phyloP scores from a whole-genome alignment of 2,113 vertebrate genomes.

The Xiphophorus hellerii region DNA sequence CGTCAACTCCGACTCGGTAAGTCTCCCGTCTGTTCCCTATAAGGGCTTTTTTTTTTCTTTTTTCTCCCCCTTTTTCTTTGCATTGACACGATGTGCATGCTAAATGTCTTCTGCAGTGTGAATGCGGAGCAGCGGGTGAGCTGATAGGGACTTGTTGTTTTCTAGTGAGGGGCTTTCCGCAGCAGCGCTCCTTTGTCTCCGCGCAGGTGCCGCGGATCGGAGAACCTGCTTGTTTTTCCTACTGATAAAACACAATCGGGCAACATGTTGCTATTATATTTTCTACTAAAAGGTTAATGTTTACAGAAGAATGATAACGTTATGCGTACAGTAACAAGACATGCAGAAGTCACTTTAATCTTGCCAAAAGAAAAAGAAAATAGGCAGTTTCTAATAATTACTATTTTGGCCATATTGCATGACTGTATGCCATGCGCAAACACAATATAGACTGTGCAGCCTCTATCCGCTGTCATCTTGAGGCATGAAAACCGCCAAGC shows the following conservation, averaged over 20 bases:
- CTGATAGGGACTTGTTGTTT: slow-evolving; percentile 34
- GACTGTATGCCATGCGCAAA: slow-evolving; percentile 52
- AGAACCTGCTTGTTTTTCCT: slow-evolving; percentile 8
- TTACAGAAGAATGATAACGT: background rate
- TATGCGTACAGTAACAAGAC: background rate
- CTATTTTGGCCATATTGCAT: slow-evolving; percentile 11
- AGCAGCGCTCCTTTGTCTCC: slow-evolving; percentile 66
- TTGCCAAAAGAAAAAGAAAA: background rate
- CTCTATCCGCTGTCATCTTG: slow-evolving; percentile 73
- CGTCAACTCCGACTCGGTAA: slow-evolving; percentile 94
- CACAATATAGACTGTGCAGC: slow-evolving; percentile 52
- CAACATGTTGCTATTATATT: slow-evolving; percentile 37
- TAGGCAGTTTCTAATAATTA: too few species aligned
- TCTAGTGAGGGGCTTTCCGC: slow-evolving; percentile 41
- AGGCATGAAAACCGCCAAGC: slow-evolving; percentile 5
- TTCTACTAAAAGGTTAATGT: background rate
- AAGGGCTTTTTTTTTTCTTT: too few species aligned
- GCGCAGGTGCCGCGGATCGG: slow-evolving; percentile 44
- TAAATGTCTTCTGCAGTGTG: slow-evolving; percentile 14
- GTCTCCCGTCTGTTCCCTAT: slow-evolving; percentile 62
- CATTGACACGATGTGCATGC: background rate
- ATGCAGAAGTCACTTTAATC: background rate
- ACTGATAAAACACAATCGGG: background rate
- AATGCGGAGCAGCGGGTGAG: slow-evolving; percentile 31
- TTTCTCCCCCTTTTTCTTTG: too few species aligned